phyloP scores from a whole-genome alignment of 1,140 invertebrate genomes.

The Bombus confusus region DNA sequence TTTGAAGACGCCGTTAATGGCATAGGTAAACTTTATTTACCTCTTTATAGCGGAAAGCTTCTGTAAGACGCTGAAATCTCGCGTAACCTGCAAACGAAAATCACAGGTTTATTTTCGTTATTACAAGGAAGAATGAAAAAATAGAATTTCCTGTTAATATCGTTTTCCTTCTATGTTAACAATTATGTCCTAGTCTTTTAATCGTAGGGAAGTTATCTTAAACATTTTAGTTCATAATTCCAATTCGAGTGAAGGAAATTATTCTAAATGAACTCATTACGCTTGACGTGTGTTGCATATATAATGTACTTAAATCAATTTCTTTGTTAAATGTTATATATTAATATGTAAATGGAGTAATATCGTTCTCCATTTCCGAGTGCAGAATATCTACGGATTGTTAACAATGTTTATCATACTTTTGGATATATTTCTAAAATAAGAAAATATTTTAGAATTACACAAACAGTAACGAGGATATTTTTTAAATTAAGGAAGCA shows the following conservation, averaged over 20 bases:
- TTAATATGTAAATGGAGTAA: background rate
- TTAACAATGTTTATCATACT: too few species aligned
- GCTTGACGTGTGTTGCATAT: background rate
- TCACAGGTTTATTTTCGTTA: background rate
- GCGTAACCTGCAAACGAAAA: background rate
- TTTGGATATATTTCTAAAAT: too few species aligned
- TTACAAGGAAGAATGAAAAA: background rate
- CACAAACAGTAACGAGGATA: too few species aligned
- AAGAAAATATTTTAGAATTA: too few species aligned
- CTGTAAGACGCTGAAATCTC: background rate
- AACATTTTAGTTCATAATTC: background rate
- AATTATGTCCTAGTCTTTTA: background rate
- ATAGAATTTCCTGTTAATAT: background rate
- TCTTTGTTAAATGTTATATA: background rate
- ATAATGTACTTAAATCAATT: background rate
- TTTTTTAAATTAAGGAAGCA: too few species aligned
- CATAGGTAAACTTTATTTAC: constrained; percentile 1
- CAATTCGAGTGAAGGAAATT: background rate
- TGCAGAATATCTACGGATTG: background rate
- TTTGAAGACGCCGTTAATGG: background rate
- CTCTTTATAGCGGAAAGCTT: background rate
- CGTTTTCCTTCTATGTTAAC: too few species aligned
- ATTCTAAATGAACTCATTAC: background rate
- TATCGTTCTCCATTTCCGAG: background rate
- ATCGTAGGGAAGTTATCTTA: background rate